Conservation (phyloP, 2,797 vertebrate species). For the Poecilia picta region DNA sequence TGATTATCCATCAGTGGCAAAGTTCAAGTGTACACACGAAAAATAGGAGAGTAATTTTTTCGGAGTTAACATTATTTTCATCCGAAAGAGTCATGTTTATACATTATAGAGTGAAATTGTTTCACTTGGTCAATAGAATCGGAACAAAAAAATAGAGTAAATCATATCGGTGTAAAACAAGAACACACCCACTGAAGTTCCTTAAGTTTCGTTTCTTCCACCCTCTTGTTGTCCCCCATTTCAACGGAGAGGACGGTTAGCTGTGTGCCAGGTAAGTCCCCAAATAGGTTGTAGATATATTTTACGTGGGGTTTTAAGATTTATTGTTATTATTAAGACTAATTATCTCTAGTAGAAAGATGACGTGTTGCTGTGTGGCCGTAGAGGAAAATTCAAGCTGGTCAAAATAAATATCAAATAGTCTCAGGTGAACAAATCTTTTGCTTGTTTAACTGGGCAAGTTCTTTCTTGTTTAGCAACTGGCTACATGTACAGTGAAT, state of each 20-base stretch:
- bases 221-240: background rate
- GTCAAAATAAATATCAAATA: too few species aligned
- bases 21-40: too few species aligned
- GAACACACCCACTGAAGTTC: background rate
- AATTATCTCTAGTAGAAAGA: background rate
- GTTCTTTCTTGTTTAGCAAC: too few species aligned
- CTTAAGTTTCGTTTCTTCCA: conserved; percentile 1
- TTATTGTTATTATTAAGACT: background rate
- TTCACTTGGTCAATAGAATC: too few species aligned
- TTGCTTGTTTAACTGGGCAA: too few species aligned
- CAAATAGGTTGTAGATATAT: background rate
- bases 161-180: background rate
- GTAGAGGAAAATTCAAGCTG: background rate
- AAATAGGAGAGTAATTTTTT: too few species aligned
- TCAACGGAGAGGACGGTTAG: background rate
- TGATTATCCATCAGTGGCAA: too few species aligned
- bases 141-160: background rate
- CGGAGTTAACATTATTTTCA: too few species aligned
- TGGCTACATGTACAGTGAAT: too few species aligned
- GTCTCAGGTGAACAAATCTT: too few species aligned
- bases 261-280: background rate
- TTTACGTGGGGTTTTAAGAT: background rate
- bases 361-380: background rate
- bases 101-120: too few species aligned
- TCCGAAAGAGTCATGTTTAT: too few species aligned